Percentiles rank a stretch among this genome's conserved stretches.
phyloP scores from a whole-genome alignment of 2,797 vertebrate genomes.

The Merluccius polli region DNA sequence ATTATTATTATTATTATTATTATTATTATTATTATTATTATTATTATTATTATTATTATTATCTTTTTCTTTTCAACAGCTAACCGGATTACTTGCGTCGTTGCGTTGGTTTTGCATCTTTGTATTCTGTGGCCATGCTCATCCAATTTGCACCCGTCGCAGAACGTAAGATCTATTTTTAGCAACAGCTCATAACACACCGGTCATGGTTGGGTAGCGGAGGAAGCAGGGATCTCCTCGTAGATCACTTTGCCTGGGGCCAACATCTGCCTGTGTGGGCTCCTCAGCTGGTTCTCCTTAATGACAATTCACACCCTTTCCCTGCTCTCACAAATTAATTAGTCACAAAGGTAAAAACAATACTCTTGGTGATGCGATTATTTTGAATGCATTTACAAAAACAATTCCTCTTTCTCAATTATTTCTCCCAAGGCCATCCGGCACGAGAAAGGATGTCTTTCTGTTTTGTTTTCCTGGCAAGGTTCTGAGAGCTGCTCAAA shows the following conservation, averaged over 20 bases:
- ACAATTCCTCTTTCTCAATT: neutral
- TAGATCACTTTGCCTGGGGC: neutral
- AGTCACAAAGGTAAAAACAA: neutral
- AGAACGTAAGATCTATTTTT: neutral
- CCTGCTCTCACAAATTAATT: neutral
- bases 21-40: neutral
- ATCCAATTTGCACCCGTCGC: neutral
- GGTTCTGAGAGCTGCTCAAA: neutral
- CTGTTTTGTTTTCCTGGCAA: neutral
- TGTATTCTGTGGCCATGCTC: neutral
- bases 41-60: neutral
- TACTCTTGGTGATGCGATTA: neutral
- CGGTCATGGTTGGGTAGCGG: neutral
- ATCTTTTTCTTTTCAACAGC: neutral
- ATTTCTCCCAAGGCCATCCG: neutral
- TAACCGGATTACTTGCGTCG: neutral
- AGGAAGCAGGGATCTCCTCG: neutral
- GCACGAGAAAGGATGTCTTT: neutral
- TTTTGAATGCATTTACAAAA: neutral
- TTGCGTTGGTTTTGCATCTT: neutral
- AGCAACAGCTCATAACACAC: neutral
- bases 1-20: neutral
- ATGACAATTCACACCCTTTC: neutral
- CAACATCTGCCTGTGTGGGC: constrained; percentile 1
- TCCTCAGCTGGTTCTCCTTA: neutral